Percentiles rank a stretch among this genome's conserved stretches.
Conservation (phyloP, 2,797 vertebrate genomes). For the Ambastaia sidthimunki region DNA sequence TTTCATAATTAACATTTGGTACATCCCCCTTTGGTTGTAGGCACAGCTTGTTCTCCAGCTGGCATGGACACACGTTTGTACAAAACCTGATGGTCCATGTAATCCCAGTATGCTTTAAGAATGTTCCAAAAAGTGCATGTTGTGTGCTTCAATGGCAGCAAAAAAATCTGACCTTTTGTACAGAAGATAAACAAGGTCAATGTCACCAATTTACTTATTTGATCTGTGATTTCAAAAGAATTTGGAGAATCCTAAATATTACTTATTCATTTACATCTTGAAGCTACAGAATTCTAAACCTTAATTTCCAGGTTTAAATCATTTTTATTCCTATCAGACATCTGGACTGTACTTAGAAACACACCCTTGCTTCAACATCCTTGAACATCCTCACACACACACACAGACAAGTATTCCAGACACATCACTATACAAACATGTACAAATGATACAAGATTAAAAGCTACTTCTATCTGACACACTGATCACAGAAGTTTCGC, state of each 20-base stretch:
- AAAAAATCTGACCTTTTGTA: background rate
- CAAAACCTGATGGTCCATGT: too few relatives aligned
- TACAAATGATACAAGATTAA: background rate
- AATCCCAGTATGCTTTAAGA: too few relatives aligned
- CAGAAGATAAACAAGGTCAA: background rate
- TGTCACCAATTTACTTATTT: background rate
- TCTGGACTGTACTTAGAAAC: too few relatives aligned
- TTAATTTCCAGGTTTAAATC: too few relatives aligned
- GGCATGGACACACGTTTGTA: too few relatives aligned
- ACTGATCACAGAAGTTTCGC: background rate
- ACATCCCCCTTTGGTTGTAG: background rate
- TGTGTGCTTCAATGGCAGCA: background rate
- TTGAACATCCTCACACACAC: background rate
- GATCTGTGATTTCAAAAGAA: background rate
- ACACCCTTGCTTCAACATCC: background rate
- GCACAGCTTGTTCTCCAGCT: too few relatives aligned
- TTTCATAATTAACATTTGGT: background rate
- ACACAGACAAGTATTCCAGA: background rate
- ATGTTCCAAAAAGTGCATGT: background rate
- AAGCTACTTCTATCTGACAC: background rate
- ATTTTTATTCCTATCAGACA: too few relatives aligned
- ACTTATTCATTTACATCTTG: background rate
- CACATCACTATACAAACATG: background rate
- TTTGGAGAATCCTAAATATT: background rate
- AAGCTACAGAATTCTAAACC: too few relatives aligned